Percentiles rank a stretch among this genome's conserved stretches.
These are phyloP conservation scores for Stenolophus ochropezus DNA, from an alignment of 2,888 invertebrate species.

Conservation along the genomic window DNA sequence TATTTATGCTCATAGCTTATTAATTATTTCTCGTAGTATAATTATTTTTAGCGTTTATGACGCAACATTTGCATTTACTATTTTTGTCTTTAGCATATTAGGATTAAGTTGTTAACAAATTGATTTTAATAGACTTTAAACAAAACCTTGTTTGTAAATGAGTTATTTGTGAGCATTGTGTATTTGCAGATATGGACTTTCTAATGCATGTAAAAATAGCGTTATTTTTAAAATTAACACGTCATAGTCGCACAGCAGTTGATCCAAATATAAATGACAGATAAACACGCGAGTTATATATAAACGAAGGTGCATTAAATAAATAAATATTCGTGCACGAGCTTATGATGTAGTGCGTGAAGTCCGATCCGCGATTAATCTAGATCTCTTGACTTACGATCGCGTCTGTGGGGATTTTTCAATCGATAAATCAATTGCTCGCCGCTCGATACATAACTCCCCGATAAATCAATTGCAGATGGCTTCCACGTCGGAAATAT, in stretches of 20 bases:
- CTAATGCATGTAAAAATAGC: conserved; percentile 27
- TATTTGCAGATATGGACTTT: neutral
- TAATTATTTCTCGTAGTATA: no score
- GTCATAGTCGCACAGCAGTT: conserved; percentile 16
- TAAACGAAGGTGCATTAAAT: conserved; percentile 39
- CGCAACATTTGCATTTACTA: no score
- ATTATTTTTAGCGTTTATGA: no score
- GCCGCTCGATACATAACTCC: conserved; percentile 32
- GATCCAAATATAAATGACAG: conserved; percentile 42
- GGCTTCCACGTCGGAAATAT: neutral
- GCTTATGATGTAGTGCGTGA: conserved; percentile 13
- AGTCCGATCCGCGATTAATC: conserved; percentile 16
- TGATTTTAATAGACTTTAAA: no score
- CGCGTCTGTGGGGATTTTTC: conserved; percentile 36
- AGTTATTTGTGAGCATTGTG: neutral
- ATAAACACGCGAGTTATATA: conserved; percentile 48
- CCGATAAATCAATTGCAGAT: conserved; percentile 28
- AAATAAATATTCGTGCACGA: conserved; percentile 36
- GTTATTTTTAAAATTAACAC: conserved; percentile 38
- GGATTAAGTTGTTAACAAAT: no score
- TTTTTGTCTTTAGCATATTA: no score
- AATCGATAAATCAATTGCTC: conserved; percentile 43
- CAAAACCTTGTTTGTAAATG: neutral
- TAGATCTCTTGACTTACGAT: conserved; percentile 41
- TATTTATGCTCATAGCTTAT: no score